Evolutionary conservation across 2,888 invertebrate species (phyloP).

Genomic region (Balanococcus diminutus): DNA sequence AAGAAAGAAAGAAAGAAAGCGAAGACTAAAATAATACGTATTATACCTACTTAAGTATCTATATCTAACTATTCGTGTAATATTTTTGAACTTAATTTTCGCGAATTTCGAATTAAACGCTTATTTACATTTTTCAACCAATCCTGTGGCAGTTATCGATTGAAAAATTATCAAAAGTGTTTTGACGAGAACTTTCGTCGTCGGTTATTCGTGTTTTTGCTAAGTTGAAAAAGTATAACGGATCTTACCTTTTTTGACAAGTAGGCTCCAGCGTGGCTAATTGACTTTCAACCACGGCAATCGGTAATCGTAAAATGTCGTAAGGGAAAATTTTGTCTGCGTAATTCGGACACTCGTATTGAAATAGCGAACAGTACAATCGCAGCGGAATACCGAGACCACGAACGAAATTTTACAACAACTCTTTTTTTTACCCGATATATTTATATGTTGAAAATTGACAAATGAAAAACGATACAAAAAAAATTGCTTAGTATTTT

Average conservation of each 20-base stretch:
- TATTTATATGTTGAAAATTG: background rate
- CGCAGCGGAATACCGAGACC: background rate
- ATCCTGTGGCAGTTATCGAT: too few species aligned
- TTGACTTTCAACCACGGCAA: constrained; percentile 50
- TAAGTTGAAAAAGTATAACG: background rate
- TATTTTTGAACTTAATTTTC: too few species aligned
- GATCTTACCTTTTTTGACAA: constrained; percentile 49
- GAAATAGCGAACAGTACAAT: background rate
- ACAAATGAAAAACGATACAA: background rate
- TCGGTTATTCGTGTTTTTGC: too few species aligned
- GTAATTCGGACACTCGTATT: background rate
- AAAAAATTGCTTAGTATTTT: background rate
- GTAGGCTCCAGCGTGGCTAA: constrained; percentile 52
- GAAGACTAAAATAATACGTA: too few species aligned
- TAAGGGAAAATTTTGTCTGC: constrained; percentile 48
- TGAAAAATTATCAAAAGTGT: too few species aligned
- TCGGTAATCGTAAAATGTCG: constrained; percentile 49
- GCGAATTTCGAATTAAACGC: too few species aligned
- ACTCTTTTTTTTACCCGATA: background rate
- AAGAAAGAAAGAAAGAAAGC: too few species aligned
- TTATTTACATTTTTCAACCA: too few species aligned
- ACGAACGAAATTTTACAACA: background rate
- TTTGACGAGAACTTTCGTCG: too few species aligned
- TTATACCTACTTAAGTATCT: too few species aligned
- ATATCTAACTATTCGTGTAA: too few species aligned